A percentile compares a stretch with the other conserved stretches of the same genome.
These are phyloP conservation scores for Melanotaenia nigrans DNA, from an alignment of 2,797 vertebrate genomes.

Conservation along the genomic window DNA sequence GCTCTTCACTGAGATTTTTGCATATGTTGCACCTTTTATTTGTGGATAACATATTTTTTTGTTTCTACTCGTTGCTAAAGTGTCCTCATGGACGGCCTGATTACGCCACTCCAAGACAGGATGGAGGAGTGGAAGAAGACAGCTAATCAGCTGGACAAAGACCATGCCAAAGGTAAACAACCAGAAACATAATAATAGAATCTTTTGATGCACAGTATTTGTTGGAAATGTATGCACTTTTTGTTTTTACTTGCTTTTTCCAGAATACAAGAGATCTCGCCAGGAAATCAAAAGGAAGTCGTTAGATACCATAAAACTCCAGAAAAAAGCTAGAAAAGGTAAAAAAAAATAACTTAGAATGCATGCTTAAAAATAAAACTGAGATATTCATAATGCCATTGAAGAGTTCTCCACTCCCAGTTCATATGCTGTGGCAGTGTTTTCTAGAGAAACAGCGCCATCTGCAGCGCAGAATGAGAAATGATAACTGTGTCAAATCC, in stretches of 20 bases:
- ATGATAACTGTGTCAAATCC: slow-evolving; percentile 26
- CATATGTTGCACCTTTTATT: slow-evolving; percentile 23
- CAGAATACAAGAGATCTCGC: slow-evolving; percentile 96
- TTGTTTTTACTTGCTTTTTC: background rate
- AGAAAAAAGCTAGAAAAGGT: slow-evolving; percentile 99
- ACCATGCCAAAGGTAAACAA: slow-evolving; percentile 92
- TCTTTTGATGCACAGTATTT: rapidly evolving
- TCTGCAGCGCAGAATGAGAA: slow-evolving; percentile 49
- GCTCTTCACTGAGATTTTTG: slow-evolving; percentile 24
- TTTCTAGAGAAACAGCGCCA: slow-evolving; percentile 55
- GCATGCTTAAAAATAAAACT: background rate
- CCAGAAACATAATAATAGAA: background rate
- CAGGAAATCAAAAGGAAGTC: slow-evolving; percentile 99
- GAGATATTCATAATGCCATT: background rate
- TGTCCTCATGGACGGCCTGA: slow-evolving; percentile 94
- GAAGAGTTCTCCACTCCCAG: slow-evolving; percentile 8
- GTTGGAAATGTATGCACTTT: background rate
- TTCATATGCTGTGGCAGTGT: background rate
- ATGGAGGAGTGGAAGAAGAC: slow-evolving; percentile 99
- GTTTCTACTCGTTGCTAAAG: slow-evolving; percentile 69
- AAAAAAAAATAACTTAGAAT: slow-evolving; percentile 18
- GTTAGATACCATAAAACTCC: slow-evolving; percentile 95
- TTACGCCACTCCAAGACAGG: slow-evolving; percentile 94
- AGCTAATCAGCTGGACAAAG: slow-evolving; percentile 95
- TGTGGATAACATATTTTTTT: slow-evolving; percentile 4